These are phyloP conservation scores for Selenia dentaria DNA, from an alignment of 2,888 invertebrate genomes.

Conservation along the genomic window DNA sequence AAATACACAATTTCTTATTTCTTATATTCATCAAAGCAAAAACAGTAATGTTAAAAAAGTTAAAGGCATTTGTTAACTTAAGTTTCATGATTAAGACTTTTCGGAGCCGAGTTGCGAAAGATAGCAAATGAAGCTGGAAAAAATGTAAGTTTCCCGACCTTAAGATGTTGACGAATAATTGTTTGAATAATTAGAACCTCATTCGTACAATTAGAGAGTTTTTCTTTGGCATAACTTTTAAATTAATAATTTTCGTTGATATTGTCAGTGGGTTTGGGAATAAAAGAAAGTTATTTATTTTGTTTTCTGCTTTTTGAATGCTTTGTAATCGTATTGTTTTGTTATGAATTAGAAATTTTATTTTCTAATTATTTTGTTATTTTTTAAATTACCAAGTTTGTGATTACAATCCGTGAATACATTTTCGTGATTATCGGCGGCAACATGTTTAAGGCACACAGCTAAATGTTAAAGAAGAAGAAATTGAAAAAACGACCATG, in stretches of 20 bases:
- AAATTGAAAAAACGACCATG: too few relatives aligned
- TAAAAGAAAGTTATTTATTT: conserved; percentile 21
- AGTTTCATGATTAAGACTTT: conserved; percentile 75
- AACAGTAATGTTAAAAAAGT: conserved; percentile 47
- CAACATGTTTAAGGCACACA: too few relatives aligned
- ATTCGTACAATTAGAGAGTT: conserved; percentile 63
- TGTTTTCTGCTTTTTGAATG: conserved; percentile 10
- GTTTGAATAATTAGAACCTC: conserved; percentile 75
- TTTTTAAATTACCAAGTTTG: neutral
- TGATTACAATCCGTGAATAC: too few relatives aligned
- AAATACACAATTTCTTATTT: conserved; percentile 53
- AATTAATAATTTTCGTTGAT: conserved; percentile 49
- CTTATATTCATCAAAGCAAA: conserved; percentile 54
- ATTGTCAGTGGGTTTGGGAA: conserved; percentile 20
- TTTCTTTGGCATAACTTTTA: conserved; percentile 51
- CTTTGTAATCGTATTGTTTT: conserved; percentile 13
- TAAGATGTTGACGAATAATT: conserved; percentile 62
- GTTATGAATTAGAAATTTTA: conserved; percentile 10
- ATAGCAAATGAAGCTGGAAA: conserved; percentile 55
- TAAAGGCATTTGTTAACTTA: conserved; percentile 68
- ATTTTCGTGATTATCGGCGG: too few relatives aligned
- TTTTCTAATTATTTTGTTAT: neutral
- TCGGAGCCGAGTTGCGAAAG: conserved; percentile 33
- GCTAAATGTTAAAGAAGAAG: too few relatives aligned
- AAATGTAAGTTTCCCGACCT: conserved; percentile 56